Base-by-base conservation (phyloP, 2,888 invertebrate species). In the Anagyrus pseudococci region DNA sequence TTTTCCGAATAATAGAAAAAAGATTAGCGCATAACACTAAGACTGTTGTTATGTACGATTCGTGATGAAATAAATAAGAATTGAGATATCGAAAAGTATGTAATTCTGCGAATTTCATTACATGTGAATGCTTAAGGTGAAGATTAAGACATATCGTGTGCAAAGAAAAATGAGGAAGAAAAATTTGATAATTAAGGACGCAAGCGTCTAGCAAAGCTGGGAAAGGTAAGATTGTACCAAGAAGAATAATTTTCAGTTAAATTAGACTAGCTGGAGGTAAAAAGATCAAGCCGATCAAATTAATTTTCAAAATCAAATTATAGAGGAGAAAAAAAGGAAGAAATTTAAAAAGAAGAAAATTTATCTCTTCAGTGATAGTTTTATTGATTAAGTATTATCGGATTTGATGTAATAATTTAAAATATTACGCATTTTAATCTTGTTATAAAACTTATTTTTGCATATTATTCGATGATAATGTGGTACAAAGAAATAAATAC, bases 81-180 rank as follows among this genome's bases (percentile, higher is more conserved):
- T n/a, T n/a, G n/a, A n/a, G n/a, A n/a, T n/a, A n/a, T n/a, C 48
- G 33, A 61, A 29, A 17, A 47, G 19, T 41, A 22, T 50, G 43
- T 59, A 40, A 37, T 22, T 50, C 47, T 49, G 63, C 41, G 63
- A 63, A 63, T 63, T 63, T 63, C 58, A 60, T 56, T 48, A 53
- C 48, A 60, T 56, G 25, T 23, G 37, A 26, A 53, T 64, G 55
- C 58, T 64, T 64, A 58, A 55, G 63, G 55, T 59, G 59, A 53
- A 52, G 64, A 57, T 19, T 48, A 46, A 64, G 43, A 64, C 64
- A 60, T 64, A 64, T 60, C 64, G 48, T 53, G 53, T 47, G 22
- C 22, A 47, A 10, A 47, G n/a, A 7, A n/a, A 4, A n/a, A 15
- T 23, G 26, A 25, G 15, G 43, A 44, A 26, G 37, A 20, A 37